Percentiles rank a stretch among this genome's conserved stretches.
Evolutionary conservation across 2,113 vertebrate species (phyloP).

Genomic region (Platysternon megacephalum): DNA sequence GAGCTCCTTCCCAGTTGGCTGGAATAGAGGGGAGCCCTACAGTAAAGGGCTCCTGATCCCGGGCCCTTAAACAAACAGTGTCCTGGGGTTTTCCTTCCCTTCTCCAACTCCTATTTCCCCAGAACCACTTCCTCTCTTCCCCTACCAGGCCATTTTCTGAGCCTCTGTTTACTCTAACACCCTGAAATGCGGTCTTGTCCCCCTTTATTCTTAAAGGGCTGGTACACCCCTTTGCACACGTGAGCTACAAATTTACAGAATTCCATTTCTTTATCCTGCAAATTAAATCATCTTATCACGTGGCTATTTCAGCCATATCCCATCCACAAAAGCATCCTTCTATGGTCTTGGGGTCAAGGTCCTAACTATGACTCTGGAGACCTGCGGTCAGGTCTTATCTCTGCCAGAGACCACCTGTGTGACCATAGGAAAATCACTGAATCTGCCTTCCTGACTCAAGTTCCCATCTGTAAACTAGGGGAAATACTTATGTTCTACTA

Average conservation of each 20-base stretch:
- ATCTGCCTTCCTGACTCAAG: background rate
- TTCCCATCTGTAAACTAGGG: background rate
- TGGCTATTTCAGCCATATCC: background rate
- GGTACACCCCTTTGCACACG: background rate
- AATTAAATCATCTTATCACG: background rate
- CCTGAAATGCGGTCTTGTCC: background rate
- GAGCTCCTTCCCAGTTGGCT: background rate
- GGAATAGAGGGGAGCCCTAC: background rate
- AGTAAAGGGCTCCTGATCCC: background rate
- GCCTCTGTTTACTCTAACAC: background rate
- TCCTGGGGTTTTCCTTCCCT: background rate
- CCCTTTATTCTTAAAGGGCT: background rate
- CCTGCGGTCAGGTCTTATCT: background rate
- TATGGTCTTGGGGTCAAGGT: background rate
- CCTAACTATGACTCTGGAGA: background rate
- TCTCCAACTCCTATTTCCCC: background rate
- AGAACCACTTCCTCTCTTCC: background rate
- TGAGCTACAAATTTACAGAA: background rate
- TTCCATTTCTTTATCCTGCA: background rate
- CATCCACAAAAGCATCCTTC: background rate
- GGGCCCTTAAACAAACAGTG: background rate
- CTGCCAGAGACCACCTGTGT: background rate
- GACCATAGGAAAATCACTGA: background rate
- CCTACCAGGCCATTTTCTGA: background rate
- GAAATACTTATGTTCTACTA: background rate